A percentile compares a stretch with the other conserved stretches of the same genome.
Conservation (phyloP, 2,888 invertebrate genomes). For the Drosophila paranaensis region DNA sequence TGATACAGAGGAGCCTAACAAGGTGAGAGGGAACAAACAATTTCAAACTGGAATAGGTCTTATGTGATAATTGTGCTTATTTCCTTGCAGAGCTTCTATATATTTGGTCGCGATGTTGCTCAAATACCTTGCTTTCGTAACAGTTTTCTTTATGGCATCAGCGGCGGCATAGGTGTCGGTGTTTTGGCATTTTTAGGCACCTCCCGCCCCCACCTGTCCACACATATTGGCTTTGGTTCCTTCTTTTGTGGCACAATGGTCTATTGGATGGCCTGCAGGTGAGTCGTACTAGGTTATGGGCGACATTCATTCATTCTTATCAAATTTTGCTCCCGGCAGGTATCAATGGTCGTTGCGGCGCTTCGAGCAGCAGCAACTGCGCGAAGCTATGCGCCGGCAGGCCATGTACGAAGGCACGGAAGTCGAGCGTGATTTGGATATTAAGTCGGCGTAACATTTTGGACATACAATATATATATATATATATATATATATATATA, state of each 20-base stretch:
- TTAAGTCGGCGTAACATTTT: constrained; percentile 70
- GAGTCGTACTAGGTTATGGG: background rate
- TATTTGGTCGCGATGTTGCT: constrained; percentile 90
- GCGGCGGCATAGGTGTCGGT: constrained; percentile 89
- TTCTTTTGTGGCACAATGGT: constrained; percentile 88
- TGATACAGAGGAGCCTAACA: constrained; percentile 65
- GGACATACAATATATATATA: background rate
- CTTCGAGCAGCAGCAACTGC: constrained; percentile 88
- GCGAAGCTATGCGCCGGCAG: constrained; percentile 87
- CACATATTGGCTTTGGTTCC: constrained; percentile 88
- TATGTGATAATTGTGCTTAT: too few species aligned
- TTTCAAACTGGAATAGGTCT: background rate
- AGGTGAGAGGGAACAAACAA: constrained; percentile 35
- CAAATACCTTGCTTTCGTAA: constrained; percentile 93
- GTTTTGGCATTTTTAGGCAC: constrained; percentile 90
- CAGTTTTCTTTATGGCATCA: constrained; percentile 90
- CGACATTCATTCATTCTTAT: background rate
- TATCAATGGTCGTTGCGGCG: constrained; percentile 89
- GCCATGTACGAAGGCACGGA: constrained; percentile 88
- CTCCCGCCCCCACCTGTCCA: constrained; percentile 88
- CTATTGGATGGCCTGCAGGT: constrained; percentile 89
- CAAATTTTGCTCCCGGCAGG: constrained; percentile 78
- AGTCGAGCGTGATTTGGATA: constrained; percentile 83
- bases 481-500: background rate
- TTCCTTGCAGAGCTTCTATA: constrained; percentile 54